Conservation (phyloP, 2,888 invertebrate species). For the Gymnocheta viridis region DNA sequence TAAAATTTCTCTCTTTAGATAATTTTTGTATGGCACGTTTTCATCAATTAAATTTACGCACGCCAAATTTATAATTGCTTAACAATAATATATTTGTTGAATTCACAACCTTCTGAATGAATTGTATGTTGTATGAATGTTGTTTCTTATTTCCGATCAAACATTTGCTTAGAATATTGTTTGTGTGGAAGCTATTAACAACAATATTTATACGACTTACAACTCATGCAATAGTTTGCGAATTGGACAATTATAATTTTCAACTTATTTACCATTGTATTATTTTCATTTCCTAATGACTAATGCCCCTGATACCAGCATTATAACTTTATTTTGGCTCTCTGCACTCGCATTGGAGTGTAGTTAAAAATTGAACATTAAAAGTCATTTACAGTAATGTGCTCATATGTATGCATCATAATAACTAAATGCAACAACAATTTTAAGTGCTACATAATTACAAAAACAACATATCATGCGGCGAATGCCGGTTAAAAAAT, state of each 20-base stretch:
- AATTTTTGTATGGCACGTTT: no score
- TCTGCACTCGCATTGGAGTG: background rate
- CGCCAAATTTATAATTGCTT: no score
- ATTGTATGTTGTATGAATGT: no score
- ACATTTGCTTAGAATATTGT: background rate
- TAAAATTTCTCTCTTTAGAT: no score
- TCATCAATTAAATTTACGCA: no score
- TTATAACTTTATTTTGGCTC: background rate
- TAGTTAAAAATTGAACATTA: conserved; percentile 58
- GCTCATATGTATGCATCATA: conserved; percentile 67
- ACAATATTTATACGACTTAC: no score
- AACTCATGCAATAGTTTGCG: no score
- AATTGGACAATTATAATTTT: conserved; percentile 6
- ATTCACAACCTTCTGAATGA: no score
- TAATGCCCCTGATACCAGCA: conserved; percentile 57
- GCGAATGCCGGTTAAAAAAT: conserved; percentile 64
- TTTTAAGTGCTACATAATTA: conserved; percentile 63
- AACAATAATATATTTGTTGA: no score
- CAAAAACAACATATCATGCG: conserved; percentile 63
- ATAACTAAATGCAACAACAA: conserved; percentile 45
- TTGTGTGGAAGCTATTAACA: no score
- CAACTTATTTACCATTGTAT: background rate
- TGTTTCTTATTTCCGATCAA: no score
- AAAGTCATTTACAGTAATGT: conserved; percentile 64
- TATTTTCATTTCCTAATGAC: conserved; percentile 43